phyloP scores from a whole-genome alignment of 2,113 vertebrate species.

The Pituophis catenifer region DNA sequence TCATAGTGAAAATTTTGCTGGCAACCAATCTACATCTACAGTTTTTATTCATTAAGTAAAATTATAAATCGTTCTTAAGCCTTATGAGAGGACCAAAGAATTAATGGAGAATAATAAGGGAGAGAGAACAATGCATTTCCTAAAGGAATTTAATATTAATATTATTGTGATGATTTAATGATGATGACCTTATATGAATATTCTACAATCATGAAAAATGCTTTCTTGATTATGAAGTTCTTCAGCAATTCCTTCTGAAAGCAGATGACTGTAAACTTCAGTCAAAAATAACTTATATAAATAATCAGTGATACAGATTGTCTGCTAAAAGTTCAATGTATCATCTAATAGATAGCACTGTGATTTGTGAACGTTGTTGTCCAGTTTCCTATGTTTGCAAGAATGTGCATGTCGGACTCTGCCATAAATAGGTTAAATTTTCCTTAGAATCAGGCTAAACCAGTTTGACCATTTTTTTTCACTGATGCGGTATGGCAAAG shows the following conservation, averaged over 20 bases:
- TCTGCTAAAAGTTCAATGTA: background rate
- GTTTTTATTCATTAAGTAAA: constrained; percentile 30
- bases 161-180: background rate
- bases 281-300: background rate
- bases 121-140: constrained; percentile 20
- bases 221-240: constrained; percentile 8
- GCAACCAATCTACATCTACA: constrained; percentile 51
- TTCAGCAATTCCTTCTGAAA: background rate
- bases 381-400: background rate
- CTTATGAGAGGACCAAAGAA: constrained; percentile 35
- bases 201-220: background rate
- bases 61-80: constrained; percentile 37
- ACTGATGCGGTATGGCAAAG: background rate
- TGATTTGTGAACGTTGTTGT: background rate
- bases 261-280: accelerated
- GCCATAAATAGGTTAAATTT: background rate
- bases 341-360: background rate
- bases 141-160: constrained; percentile 5
- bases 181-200: background rate
- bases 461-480: background rate
- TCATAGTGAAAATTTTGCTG: constrained; percentile 55
- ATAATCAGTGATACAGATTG: background rate
- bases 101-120: constrained; percentile 45
- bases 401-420: background rate
- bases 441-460: background rate